Evolutionary conservation across 1,140 invertebrate species (phyloP).

Genomic region (Triops cancriformis): DNA sequence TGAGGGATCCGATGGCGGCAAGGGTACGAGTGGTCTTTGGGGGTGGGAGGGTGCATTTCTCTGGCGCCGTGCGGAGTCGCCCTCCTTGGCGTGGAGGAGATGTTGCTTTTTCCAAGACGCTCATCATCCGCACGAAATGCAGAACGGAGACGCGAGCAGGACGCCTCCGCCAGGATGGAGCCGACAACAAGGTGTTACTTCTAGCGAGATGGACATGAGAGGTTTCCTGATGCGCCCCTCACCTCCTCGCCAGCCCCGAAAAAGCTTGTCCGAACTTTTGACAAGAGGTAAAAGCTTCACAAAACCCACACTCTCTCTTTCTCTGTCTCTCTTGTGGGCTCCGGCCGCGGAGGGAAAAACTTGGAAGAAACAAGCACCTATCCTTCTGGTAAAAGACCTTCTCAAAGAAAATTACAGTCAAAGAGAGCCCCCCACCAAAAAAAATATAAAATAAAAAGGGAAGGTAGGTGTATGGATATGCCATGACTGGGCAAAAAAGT

Average conservation of each 20-base stretch:
- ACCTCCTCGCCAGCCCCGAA: background rate
- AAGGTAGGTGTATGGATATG: conserved; percentile 10
- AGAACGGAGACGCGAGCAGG: background rate
- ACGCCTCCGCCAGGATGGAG: conserved; percentile 2
- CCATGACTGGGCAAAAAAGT: background rate
- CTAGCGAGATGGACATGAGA: background rate
- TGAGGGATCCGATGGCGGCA: too few species aligned
- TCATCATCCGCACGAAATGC: background rate
- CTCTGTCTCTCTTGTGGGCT: background rate
- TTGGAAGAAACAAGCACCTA: background rate
- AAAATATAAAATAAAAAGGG: background rate
- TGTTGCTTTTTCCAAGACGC: background rate
- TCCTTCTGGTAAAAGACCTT: background rate
- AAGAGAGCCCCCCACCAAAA: background rate
- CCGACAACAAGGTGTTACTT: conserved; percentile 10
- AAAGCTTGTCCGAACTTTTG: conserved; percentile 13
- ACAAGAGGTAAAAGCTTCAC: conserved; percentile 10
- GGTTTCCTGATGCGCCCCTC: background rate
- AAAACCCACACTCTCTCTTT: background rate
- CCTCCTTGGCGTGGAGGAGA: background rate
- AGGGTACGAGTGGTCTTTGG: background rate
- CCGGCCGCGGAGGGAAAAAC: background rate
- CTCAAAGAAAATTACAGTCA: background rate
- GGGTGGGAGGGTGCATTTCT: background rate
- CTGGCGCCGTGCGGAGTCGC: conserved; percentile 11